These are phyloP conservation scores for Ladona fulva DNA, from an alignment of 1,140 invertebrate genomes.

Conservation along the genomic window DNA sequence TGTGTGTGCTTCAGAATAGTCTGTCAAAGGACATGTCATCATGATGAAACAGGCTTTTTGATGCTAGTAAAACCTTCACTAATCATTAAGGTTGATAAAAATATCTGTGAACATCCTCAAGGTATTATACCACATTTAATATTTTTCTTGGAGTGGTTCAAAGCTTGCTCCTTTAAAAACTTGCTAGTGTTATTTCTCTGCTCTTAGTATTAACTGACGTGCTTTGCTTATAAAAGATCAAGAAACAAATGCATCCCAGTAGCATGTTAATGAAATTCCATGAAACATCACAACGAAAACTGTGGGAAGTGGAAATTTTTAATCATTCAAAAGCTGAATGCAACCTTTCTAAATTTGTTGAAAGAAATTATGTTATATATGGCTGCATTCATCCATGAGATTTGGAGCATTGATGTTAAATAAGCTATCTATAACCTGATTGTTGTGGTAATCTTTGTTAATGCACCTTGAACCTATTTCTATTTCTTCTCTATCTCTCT, in stretches of 20 bases:
- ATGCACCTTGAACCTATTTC: neutral
- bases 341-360: neutral
- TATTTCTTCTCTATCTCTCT: neutral
- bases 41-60: no score
- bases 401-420: neutral
- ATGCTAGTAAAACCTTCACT: no score
- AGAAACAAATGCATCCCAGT: neutral
- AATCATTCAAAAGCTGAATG: constrained; percentile 10
- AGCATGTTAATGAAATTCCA: neutral
- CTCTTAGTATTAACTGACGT: neutral
- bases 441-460: neutral
- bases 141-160: no score
- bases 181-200: neutral
- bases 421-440: neutral
- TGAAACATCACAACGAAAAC: neutral
- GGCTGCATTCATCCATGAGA: neutral
- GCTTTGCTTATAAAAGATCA: neutral
- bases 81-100: no score
- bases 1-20: neutral
- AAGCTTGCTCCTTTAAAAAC: neutral
- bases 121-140: no score
- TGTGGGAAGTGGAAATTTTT: neutral
- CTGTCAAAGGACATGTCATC: neutral
- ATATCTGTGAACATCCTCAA: no score
- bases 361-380: neutral